A percentile compares a stretch with the other conserved stretches of the same genome.
Evolutionary conservation across 2,113 vertebrate species (phyloP).

Genomic region (Lontra canadensis): DNA sequence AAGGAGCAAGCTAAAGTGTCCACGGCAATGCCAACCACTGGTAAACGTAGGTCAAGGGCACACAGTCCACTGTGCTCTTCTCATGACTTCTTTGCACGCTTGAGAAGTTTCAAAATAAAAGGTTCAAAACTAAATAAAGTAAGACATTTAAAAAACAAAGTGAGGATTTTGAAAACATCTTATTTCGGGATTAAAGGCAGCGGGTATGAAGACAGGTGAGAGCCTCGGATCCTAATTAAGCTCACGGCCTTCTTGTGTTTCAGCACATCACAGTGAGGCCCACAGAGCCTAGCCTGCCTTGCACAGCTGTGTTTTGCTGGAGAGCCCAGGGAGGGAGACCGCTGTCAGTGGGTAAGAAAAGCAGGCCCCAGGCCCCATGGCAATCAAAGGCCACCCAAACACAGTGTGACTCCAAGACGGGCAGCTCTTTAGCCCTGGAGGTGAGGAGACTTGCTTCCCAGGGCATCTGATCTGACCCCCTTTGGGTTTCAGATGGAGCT

Average conservation of each 20-base stretch:
- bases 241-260: background rate
- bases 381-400: background rate
- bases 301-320: background rate
- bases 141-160: background rate
- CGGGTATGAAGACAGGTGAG: background rate
- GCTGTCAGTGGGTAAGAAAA: background rate
- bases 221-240: background rate
- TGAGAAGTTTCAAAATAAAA: background rate
- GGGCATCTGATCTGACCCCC: background rate
- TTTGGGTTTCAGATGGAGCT: background rate
- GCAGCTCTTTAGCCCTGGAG: background rate
- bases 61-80: background rate
- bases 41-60: background rate
- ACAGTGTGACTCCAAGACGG: background rate
- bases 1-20: accelerated
- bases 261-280: background rate
- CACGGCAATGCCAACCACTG: accelerated
- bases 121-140: constrained; percentile 20
- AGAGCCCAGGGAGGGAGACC: background rate
- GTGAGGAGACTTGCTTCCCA: background rate
- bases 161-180: background rate
- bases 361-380: accelerated
- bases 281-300: background rate
- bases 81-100: background rate
- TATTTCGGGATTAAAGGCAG: background rate